Conservation (phyloP, 2,888 invertebrate species). For the Xanthorhoe spadicearia region DNA sequence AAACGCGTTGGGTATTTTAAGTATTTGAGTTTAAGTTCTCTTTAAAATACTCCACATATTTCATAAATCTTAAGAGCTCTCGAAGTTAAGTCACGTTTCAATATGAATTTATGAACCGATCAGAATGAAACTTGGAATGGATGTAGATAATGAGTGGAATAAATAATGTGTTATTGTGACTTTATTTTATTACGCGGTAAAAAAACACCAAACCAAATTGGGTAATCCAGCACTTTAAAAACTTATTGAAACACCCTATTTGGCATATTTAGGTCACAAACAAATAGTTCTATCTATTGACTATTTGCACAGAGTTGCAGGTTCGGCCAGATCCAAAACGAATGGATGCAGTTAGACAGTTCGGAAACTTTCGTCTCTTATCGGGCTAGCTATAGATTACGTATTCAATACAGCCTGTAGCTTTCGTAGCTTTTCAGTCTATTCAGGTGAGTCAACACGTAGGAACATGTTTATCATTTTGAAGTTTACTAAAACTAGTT, state of each 20-base stretch:
- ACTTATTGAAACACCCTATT: constrained; percentile 15
- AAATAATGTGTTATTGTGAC: no score
- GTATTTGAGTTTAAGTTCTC: no score
- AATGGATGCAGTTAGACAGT: constrained; percentile 18
- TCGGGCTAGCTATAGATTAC: neutral
- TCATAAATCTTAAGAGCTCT: no score
- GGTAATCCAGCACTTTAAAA: neutral
- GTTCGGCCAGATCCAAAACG: constrained; percentile 16
- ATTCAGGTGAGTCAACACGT: neutral
- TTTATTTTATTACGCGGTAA: no score
- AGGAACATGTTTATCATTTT: neutral
- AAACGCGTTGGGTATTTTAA: no score
- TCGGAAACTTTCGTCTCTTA: constrained; percentile 12
- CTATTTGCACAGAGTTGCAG: constrained; percentile 14
- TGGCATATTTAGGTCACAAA: constrained; percentile 1
- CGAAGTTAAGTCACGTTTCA: no score
- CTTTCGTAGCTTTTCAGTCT: neutral
- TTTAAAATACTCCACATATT: no score
- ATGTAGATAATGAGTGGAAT: no score
- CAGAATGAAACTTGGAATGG: neutral
- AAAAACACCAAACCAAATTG: neutral
- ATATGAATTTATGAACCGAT: neutral
- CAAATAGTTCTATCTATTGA: constrained; percentile 9
- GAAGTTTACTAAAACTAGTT: no score
- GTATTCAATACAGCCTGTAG: neutral